Evolutionary conservation across 2,797 vertebrate species (phyloP), one percentile per base, ranked within the genome.

Genomic region (Petrocephalus sullivani): DNA sequence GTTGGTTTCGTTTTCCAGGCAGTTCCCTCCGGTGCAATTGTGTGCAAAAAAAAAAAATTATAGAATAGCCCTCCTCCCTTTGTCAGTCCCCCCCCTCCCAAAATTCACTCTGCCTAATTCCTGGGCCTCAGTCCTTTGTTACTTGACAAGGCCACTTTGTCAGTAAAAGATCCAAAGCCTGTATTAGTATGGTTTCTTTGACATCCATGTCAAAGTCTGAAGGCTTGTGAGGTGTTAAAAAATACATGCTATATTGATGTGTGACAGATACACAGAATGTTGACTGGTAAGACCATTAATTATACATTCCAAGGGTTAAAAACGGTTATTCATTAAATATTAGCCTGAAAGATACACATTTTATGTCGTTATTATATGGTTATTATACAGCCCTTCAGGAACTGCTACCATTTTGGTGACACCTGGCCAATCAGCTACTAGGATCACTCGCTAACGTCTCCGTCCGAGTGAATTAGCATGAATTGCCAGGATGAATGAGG

Each of bases 121-220:
- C 49, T 49, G 51, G 54, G 53, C 14, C 41, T 51, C 28, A 67
- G 41, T 67, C 46, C 60, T 87, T 93, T 94, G 92, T 93, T 89
- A 88, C 87, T 57, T 90, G 91, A 94, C 93, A 93, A 93, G 92
- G 91, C 91, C 0, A 84, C 90, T 94, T 94, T 94, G 93, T 93
- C 92, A 64, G 90, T 60, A 19, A 57, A 91, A 90, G 10, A 57
- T 57, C 28, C 82, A 56, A 85, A 85, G 21, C 19, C 82, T 57
- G 82, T 53, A 54, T 5, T 33, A 56, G 3, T 23, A 12, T 3
- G 1, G 12, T 51, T 84, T 71, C 53, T 57, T 16, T 56, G 83
- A 86, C 83, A 71, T 14, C 60, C 21, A 49, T 56, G 9, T 46
- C 41, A 46, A 37, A 7, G 14, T 87, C 10, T 33, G 21, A 41